Percentiles rank a stretch among this genome's conserved stretches.
Evolutionary conservation across 2,797 vertebrate genomes (phyloP).

Genomic region (Dryobates pubescens): DNA sequence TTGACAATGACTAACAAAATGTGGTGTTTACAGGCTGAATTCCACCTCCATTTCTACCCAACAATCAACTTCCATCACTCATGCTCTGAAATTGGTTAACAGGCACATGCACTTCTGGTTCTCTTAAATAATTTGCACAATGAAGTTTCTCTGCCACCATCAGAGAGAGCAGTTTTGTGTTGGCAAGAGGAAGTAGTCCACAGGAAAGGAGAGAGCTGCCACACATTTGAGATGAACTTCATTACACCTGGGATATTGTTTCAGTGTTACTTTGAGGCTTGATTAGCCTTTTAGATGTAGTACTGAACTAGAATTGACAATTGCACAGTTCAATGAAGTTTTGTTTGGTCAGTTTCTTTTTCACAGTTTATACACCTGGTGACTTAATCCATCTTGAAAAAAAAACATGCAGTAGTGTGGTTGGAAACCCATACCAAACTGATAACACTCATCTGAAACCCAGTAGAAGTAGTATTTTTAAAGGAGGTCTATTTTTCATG

Average conservation of each 20-base stretch:
- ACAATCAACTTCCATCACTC: background rate
- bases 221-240: background rate
- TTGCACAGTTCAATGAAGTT: background rate
- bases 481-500: background rate
- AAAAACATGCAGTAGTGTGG: background rate
- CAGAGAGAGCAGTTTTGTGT: background rate
- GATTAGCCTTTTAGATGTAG: background rate
- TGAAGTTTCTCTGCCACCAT: background rate
- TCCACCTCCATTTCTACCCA: slow-evolving; percentile 61
- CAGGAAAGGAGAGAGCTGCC: background rate
- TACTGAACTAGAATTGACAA: background rate
- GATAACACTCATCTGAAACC: background rate
- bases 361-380: background rate
- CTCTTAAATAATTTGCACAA: background rate
- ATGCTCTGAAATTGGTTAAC: background rate
- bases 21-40: slow-evolving; percentile 45
- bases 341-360: background rate
- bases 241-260: background rate
- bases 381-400: background rate
- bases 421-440: background rate
- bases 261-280: background rate
- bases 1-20: slow-evolving; percentile 31
- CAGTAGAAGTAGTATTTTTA: background rate
- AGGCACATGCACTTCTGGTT: background rate
- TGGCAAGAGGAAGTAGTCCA: background rate